Percentiles rank a stretch among this genome's conserved stretches.
Evolutionary conservation across 2,113 vertebrate species (phyloP).

Genomic region (Marmota flaviventris): DNA sequence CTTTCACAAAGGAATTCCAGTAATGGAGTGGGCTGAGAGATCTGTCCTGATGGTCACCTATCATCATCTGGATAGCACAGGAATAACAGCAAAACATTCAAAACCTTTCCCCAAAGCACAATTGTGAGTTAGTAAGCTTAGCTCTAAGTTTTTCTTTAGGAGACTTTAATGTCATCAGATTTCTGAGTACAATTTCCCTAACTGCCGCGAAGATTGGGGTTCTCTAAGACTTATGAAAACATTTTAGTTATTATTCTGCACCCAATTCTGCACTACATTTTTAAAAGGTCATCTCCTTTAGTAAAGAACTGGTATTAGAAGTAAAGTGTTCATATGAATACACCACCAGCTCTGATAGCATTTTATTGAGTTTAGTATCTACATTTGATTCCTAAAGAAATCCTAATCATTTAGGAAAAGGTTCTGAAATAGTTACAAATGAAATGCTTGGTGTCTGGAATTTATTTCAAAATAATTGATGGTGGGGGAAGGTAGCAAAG

Average conservation of each 20-base stretch:
- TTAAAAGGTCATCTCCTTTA: conserved; percentile 34
- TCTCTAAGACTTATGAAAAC: not conserved
- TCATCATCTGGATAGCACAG: not conserved
- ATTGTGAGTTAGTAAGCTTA: not conserved
- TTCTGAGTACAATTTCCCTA: not conserved
- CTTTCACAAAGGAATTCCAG: not conserved
- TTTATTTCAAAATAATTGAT: not conserved
- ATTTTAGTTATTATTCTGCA: not conserved
- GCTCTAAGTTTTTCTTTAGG: not conserved
- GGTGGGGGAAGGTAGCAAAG: not conserved
- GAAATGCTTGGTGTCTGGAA: not conserved
- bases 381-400: not conserved
- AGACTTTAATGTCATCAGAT: conserved; percentile 38
- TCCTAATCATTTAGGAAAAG: not conserved
- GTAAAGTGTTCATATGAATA: not conserved
- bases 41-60: not conserved
- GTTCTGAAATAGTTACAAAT: not conserved
- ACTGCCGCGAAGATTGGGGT: not conserved
- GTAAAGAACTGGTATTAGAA: not conserved
- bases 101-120: not conserved
- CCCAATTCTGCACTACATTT: not conserved
- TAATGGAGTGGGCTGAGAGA: not conserved
- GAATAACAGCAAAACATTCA: not conserved
- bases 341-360: not conserved
- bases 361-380: not conserved